Evolutionary conservation across 2,113 vertebrate species (phyloP), one percentile per base, ranked within the genome.

Genomic region (Perca fluviatilis): DNA sequence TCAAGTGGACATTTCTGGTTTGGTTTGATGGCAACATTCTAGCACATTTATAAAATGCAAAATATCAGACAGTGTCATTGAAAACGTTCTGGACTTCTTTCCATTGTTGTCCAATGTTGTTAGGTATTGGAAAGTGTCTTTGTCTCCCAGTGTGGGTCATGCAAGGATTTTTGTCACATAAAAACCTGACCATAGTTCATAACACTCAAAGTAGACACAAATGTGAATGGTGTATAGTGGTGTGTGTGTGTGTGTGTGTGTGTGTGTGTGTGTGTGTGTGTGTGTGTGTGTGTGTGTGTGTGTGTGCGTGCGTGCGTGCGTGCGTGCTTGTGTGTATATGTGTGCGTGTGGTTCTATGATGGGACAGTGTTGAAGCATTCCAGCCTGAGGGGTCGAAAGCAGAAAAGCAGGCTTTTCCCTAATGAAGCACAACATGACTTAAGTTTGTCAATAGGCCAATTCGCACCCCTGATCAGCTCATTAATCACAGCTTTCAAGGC

Each of bases 401-500:
- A 58, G 70, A 54, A 54, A 82, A 67, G 62, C 46, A 21, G 65
- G 63, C 11, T 69, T 49, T 68, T 74, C 27, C 68, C 80, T 74
- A 86, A 88, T 89, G 86, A 88, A 86, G 58, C 79, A 56, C 51
- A 80, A 64, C 61, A 70, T 40, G 71, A 58, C 18, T 18, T 25
- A 30, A 8, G 67, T 61, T 68, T 84, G 87, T 90, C 91, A 86
- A 91, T 92, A 88, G 25, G 23, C 67, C 78, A 75, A 65, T 60
- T 69, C 12, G 6, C 50, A 23, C 10, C 61, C 53, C 61, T 9
- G 56, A 82, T 83, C 75, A 66, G 69, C 78, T 91, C 90, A 94
- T 94, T 93, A 88, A 95, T 95, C 93, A 95, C 83, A 85, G 79
- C 68, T 76, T 68, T 83, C 75, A 82, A 40, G 70, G 65, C 54